Percentiles rank a stretch among this genome's conserved stretches.
Conservation (phyloP, 1,140 invertebrate genomes). For the Heterodera carotae region DNA sequence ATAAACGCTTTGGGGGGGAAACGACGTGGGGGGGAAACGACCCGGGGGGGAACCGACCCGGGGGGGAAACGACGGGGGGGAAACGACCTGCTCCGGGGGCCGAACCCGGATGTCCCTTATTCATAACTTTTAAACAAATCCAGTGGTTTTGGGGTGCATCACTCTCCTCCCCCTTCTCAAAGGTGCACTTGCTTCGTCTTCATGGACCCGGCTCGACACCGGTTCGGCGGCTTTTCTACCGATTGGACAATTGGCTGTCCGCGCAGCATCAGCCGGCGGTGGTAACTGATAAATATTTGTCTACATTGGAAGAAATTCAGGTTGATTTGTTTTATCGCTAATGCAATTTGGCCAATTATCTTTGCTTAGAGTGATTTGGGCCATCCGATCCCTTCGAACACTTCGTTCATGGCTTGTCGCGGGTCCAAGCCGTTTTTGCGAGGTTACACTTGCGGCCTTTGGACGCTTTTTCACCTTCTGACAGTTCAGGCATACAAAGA, state of each 20-base stretch:
- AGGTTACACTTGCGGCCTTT: constrained; percentile 90
- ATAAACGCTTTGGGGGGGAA: no score
- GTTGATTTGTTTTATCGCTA: not conserved
- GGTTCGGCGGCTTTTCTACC: constrained; percentile 58
- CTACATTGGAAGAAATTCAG: constrained; percentile 56
- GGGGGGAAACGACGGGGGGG: no score
- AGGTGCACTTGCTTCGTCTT: constrained; percentile 54
- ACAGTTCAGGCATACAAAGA: constrained; percentile 77
- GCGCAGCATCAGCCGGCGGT: constrained; percentile 33
- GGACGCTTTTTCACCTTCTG: constrained; percentile 89
- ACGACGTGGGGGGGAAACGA: no score
- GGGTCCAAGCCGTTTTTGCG: constrained; percentile 76
- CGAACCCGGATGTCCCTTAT: no score
- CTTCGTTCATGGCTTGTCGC: constrained; percentile 72
- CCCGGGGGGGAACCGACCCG: no score
- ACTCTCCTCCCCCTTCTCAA: constrained; percentile 13
- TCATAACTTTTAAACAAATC: no score
- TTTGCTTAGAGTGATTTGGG: constrained; percentile 38
- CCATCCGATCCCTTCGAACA: constrained; percentile 42
- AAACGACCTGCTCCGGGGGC: no score
- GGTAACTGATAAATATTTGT: constrained; percentile 56
- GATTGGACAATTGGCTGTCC: constrained; percentile 60
- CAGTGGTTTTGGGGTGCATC: no score
- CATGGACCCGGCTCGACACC: constrained; percentile 62
- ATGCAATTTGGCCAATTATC: not conserved